phyloP scores from a whole-genome alignment of 2,888 invertebrate genomes.

The Ophraella communa region DNA sequence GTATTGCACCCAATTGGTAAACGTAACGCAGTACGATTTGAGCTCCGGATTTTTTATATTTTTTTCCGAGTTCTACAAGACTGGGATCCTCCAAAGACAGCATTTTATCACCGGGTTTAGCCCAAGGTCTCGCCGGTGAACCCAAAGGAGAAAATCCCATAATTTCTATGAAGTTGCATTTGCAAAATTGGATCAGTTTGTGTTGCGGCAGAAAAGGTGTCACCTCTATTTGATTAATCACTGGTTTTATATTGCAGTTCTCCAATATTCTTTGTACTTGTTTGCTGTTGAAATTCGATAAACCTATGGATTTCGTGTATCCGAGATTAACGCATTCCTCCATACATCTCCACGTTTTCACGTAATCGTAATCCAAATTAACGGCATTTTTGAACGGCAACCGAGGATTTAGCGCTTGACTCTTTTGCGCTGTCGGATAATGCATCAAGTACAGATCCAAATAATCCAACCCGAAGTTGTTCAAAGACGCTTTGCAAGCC shows the following conservation, averaged over 20 bases:
- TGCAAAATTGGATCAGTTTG: slow-evolving; percentile 70
- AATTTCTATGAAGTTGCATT: slow-evolving; percentile 65
- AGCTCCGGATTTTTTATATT: slow-evolving; percentile 70
- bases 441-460: slow-evolving; percentile 67
- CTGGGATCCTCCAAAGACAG: slow-evolving; percentile 66
- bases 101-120: slow-evolving; percentile 68
- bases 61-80: slow-evolving; percentile 68
- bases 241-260: slow-evolving; percentile 66
- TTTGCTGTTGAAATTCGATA: slow-evolving; percentile 78
- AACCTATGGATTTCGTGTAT: slow-evolving; percentile 71
- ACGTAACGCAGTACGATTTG: slow-evolving; percentile 71
- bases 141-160: slow-evolving; percentile 84
- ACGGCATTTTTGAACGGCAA: slow-evolving; percentile 51
- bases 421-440: slow-evolving; percentile 57
- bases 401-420: slow-evolving; percentile 37
- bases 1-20: slow-evolving; percentile 54
- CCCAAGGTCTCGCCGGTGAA: slow-evolving; percentile 75
- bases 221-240: slow-evolving; percentile 71
- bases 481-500: slow-evolving; percentile 58
- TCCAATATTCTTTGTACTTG: slow-evolving; percentile 70
- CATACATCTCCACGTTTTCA: slow-evolving; percentile 76
- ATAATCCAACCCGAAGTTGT: slow-evolving; percentile 62
- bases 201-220: slow-evolving; percentile 72
- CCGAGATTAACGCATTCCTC: slow-evolving; percentile 70
- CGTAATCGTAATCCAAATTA: slow-evolving; percentile 66